Evolutionary conservation across 2,113 vertebrate species (phyloP), one percentile per base, ranked within the genome.

Genomic region (Mus spicilegus): DNA sequence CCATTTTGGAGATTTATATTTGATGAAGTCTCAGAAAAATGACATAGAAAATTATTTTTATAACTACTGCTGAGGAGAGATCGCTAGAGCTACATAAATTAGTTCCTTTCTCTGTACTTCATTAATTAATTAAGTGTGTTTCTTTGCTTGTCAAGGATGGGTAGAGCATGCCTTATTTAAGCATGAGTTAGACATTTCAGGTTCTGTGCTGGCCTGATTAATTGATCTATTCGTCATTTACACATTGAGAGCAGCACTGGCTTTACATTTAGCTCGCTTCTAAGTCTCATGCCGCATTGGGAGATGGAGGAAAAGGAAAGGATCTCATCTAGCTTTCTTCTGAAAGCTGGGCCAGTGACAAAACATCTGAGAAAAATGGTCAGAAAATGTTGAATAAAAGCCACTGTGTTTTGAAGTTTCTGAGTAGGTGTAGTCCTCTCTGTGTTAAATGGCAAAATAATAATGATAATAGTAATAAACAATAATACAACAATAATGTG

Each of bases 1-100:
- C 95, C 84, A 56, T 73, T 92, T 93, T 69, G 11, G 80, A 96
- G 77, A 96, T 96, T 96, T 96, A 54, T 94, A 87, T 94, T 69
- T 96, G 36, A 89, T 39, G 19, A 22, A 30, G 61, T 94, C 72
- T 87, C 56, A 87, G 81, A 84, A 93, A 90, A 96, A 81, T 91
- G 77, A 95, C 77, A 87, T 17, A 73, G 90, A 77, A 96, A 97
- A 95, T 94, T 46, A 94, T 84, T 91, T 96, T 89, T 91, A 65
- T 86, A 70, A 65, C 67, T 67, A 65, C 61, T 70, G 11, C 36
- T 84, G 42, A 96, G 54, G 28, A 49, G 51, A 94, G 89, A 90
- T 72, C 75, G 51, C 70, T 67, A 51, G 63, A 80, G 51, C 22
- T 70, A 56, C 30, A 86, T 93, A 94, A 95, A 90, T 88, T 30